Percentiles rank a stretch among this genome's conserved stretches.
These are phyloP conservation scores for Sapayoa aenigma DNA, from an alignment of 2,113 vertebrate species.

Conservation along the genomic window DNA sequence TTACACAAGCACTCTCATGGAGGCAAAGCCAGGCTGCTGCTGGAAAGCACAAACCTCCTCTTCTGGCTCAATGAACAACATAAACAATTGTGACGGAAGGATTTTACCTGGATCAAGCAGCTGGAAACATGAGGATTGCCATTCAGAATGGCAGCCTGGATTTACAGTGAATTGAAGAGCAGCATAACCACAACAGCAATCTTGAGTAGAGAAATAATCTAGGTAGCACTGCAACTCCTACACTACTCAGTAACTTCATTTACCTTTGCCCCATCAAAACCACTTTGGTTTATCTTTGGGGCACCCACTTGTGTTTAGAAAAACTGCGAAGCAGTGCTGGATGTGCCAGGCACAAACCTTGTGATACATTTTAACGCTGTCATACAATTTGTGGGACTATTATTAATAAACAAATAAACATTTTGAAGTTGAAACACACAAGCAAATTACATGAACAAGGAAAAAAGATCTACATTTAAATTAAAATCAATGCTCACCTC, in stretches of 20 bases:
- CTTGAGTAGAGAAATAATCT: neutral
- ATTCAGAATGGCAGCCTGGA: neutral
- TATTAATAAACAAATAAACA: neutral
- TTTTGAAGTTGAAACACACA: neutral
- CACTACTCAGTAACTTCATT: neutral
- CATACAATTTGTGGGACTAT: neutral
- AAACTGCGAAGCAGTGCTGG: neutral
- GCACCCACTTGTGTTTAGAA: neutral
- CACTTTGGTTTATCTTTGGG: neutral
- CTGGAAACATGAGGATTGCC: neutral
- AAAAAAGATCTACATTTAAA: neutral
- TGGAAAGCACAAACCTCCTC: neutral
- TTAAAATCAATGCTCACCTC: slow-evolving; percentile 66
- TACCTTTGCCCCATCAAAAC: neutral
- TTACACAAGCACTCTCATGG: neutral
- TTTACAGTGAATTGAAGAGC: neutral
- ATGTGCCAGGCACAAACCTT: neutral
- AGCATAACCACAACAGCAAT: neutral
- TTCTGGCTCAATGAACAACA: neutral
- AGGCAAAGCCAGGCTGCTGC: neutral
- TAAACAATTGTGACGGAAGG: neutral
- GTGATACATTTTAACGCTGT: neutral
- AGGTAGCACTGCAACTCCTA: neutral
- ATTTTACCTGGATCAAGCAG: neutral
- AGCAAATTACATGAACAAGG: neutral